phyloP scores from a whole-genome alignment of 2,888 invertebrate genomes.

The Hermaeophaga mercurialis region DNA sequence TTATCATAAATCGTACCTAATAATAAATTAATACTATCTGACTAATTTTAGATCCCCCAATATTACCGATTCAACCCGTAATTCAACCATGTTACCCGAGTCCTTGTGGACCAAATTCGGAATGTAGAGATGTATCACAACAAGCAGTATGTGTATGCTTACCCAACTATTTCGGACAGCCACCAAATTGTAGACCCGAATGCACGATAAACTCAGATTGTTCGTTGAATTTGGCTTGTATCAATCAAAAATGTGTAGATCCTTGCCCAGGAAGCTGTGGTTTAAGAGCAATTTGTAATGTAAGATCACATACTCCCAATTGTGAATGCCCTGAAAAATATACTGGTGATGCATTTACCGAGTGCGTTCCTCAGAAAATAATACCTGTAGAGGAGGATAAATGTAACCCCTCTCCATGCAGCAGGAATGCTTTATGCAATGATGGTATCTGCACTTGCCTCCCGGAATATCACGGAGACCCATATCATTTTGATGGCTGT shows the following conservation, averaged over 20 bases:
- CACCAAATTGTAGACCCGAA: constrained; percentile 71
- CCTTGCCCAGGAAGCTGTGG: constrained; percentile 71
- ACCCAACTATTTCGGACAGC: constrained; percentile 64
- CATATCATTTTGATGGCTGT: constrained; percentile 69
- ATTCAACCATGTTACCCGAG: constrained; percentile 72
- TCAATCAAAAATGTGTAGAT: constrained; percentile 63
- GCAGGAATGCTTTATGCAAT: constrained; percentile 69
- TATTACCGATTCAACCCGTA: constrained; percentile 47
- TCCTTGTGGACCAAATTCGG: constrained; percentile 80
- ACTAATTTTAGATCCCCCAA: constrained; percentile 43
- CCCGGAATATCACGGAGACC: constrained; percentile 70
- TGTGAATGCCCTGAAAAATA: constrained; percentile 68
- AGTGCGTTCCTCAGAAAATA: constrained; percentile 58
- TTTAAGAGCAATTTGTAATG: constrained; percentile 65
- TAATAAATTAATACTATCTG: too few relatives aligned
- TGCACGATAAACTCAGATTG: constrained; percentile 70
- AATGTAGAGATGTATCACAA: constrained; percentile 67
- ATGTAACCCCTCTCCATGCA: constrained; percentile 77
- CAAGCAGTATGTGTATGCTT: constrained; percentile 68
- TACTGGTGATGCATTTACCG: constrained; percentile 68
- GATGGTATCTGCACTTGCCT: constrained; percentile 75
- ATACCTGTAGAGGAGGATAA: constrained; percentile 56
- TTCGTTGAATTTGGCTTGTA: constrained; percentile 63
- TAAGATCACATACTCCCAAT: constrained; percentile 71
- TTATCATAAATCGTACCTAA: too few relatives aligned